phyloP scores from a whole-genome alignment of 2,888 invertebrate species.

The Frankliniella intonsa region DNA sequence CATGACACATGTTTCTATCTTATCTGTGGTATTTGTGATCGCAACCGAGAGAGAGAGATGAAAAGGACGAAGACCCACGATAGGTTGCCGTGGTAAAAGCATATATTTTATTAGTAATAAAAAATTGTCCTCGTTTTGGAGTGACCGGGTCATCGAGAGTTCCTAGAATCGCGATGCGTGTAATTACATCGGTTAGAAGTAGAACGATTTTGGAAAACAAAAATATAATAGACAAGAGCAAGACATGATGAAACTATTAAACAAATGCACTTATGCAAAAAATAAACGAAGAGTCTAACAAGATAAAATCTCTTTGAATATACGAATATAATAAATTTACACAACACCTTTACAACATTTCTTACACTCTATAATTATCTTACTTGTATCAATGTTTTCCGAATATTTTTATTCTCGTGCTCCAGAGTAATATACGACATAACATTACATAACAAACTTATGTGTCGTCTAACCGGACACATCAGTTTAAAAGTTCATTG shows the following conservation, averaged over 20 bases:
- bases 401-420: too few relatives aligned
- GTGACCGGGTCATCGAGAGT: not conserved
- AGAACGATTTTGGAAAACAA: not conserved
- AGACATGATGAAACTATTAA: not conserved
- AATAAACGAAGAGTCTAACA: not conserved
- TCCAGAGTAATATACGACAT: too few relatives aligned
- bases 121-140: not conserved
- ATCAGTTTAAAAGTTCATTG: too few relatives aligned
- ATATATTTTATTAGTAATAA: not conserved
- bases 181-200: not conserved
- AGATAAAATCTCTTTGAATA: not conserved
- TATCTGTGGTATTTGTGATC: not conserved
- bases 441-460: not conserved
- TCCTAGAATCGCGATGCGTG: not conserved
- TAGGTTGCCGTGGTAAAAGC: not conserved
- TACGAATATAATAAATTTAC: not conserved
- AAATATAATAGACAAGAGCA: not conserved
- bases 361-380: too few relatives aligned
- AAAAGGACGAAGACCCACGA: not conserved
- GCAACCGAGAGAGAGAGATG: not conserved
- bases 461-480: not conserved
- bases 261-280: not conserved
- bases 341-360: not conserved
- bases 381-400: too few relatives aligned
- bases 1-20: not conserved